Percentiles rank a stretch among this genome's conserved stretches.
phyloP scores from a whole-genome alignment of 2,797 vertebrate species.

The Anguilla marmorata region DNA sequence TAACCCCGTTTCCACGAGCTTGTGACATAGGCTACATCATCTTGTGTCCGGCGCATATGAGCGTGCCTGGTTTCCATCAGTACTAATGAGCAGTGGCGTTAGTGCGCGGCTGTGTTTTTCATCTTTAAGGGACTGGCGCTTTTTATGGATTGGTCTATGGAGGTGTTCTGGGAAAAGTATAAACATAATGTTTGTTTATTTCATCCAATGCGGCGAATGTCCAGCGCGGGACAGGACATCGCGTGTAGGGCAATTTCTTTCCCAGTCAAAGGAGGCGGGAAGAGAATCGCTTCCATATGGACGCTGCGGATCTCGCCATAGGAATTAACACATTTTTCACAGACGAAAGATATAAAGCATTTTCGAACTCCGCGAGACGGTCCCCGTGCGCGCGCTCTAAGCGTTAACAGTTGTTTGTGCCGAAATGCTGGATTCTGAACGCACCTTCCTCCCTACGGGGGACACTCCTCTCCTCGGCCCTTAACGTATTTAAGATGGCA shows the following conservation, averaged over 20 bases:
- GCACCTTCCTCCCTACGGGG: background rate
- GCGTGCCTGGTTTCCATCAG: background rate
- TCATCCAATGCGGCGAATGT: background rate
- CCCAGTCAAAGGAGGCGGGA: background rate
- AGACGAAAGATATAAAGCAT: background rate
- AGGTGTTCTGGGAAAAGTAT: background rate
- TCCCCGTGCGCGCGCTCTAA: background rate
- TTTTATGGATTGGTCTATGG: background rate
- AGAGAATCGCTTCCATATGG: background rate
- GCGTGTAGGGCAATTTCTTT: background rate
- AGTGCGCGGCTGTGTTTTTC: background rate
- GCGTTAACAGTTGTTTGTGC: background rate
- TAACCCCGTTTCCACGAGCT: slow-evolving; percentile 2
- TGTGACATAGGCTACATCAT: background rate
- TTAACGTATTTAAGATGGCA: background rate
- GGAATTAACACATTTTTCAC: background rate
- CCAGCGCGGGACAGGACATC: background rate
- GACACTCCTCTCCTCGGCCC: background rate
- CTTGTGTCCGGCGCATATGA: too few relatives aligned
- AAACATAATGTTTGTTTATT: background rate
- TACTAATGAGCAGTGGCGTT: background rate
- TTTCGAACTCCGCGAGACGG: background rate
- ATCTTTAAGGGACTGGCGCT: background rate
- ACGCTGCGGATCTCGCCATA: background rate
- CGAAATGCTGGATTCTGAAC: background rate